These are phyloP conservation scores for Caloenas nicobarica DNA, from an alignment of 2,113 vertebrate genomes.

Conservation along the genomic window DNA sequence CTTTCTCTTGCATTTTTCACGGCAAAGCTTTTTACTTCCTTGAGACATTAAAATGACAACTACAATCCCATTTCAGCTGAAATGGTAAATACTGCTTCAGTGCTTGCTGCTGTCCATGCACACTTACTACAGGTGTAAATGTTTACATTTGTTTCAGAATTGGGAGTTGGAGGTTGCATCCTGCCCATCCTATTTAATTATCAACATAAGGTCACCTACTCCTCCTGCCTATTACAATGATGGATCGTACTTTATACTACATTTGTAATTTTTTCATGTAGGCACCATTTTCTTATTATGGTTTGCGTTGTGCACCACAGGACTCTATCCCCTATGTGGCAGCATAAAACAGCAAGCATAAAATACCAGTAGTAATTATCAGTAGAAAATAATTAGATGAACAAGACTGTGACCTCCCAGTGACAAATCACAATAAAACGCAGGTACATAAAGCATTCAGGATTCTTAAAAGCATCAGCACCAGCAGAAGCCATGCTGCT, in stretches of 20 bases:
- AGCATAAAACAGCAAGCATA: constrained; percentile 29
- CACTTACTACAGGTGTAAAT: background rate
- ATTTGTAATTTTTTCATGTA: background rate
- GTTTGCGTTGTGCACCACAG: background rate
- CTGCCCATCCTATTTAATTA: constrained; percentile 2
- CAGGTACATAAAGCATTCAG: background rate
- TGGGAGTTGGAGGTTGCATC: background rate
- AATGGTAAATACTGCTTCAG: background rate
- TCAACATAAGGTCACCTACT: background rate
- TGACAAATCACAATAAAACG: constrained; percentile 12
- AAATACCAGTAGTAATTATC: constrained; percentile 53
- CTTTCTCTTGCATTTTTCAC: background rate
- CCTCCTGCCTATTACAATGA: constrained; percentile 3
- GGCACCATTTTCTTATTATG: background rate
- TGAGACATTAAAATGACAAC: background rate
- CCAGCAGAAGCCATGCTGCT: background rate
- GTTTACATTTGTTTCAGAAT: background rate
- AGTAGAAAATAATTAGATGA: constrained; percentile 48
- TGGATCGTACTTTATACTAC: background rate
- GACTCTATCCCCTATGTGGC: constrained; percentile 8
- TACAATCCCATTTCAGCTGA: background rate
- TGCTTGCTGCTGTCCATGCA: background rate
- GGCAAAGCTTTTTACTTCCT: background rate
- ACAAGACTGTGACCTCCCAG: constrained; percentile 41
- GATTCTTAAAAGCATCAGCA: constrained; percentile 14